Conservation (phyloP, 2,888 invertebrate species). For the Notocelia uddmanniana region DNA sequence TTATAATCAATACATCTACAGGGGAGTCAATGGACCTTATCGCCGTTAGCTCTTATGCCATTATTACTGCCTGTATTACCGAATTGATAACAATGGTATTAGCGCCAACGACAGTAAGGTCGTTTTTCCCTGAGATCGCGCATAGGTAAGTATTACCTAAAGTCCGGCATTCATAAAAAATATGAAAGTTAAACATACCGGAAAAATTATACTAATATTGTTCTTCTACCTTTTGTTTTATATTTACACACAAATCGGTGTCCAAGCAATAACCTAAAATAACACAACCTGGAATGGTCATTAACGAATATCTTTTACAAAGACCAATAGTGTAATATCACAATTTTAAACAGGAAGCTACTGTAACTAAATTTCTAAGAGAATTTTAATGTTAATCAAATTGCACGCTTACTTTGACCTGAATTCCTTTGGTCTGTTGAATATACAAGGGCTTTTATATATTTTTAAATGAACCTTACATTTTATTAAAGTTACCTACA, state of each 20-base stretch:
- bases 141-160: too few relatives aligned
- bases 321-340: constrained; percentile 68
- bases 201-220: too few relatives aligned
- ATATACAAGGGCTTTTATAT: background rate
- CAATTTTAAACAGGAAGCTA: constrained; percentile 54
- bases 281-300: constrained; percentile 75
- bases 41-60: too few relatives aligned
- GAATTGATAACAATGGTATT: too few relatives aligned
- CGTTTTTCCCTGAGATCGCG: too few relatives aligned
- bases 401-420: constrained; percentile 27
- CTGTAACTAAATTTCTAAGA: constrained; percentile 30
- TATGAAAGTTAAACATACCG: too few relatives aligned
- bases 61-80: too few relatives aligned
- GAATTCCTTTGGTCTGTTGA: constrained; percentile 8
- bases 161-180: too few relatives aligned
- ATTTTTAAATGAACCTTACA: background rate
- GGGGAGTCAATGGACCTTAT: background rate
- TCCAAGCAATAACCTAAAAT: constrained; percentile 40
- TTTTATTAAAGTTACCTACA: too few relatives aligned
- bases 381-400: constrained; percentile 26
- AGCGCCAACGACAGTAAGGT: too few relatives aligned
- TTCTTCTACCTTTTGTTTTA: background rate
- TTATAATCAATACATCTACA: background rate
- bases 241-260: background rate
- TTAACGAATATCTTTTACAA: constrained; percentile 64